Evolutionary conservation across 2,113 vertebrate species (phyloP).

Genomic region (Edolisoma coerulescens): DNA sequence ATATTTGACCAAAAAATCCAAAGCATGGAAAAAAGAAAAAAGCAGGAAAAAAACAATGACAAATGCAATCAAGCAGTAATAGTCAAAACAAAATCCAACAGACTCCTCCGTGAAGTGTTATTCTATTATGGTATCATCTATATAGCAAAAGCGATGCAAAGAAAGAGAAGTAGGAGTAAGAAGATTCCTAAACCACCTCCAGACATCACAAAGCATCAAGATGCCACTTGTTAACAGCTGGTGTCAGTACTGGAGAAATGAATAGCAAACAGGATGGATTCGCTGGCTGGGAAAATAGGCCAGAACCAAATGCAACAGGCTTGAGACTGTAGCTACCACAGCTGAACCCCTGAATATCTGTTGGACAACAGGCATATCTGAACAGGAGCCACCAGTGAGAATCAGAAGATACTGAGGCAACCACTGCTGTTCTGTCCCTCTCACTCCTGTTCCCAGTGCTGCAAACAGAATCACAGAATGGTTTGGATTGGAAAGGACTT

Average conservation of each 20-base stretch:
- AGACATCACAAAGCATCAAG: background rate
- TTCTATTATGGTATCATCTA: background rate
- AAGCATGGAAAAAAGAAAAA: background rate
- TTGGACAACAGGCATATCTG: background rate
- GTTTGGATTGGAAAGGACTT: background rate
- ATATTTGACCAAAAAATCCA: background rate
- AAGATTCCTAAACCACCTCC: background rate
- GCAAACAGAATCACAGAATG: background rate
- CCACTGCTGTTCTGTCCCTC: background rate
- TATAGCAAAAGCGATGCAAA: background rate
- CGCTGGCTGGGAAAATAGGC: accelerated
- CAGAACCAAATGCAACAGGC: background rate
- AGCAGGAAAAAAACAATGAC: background rate
- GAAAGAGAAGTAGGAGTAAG: background rate
- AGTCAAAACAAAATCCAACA: background rate
- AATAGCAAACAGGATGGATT: background rate
- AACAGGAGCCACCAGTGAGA: background rate
- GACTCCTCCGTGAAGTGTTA: background rate
- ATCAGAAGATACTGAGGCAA: background rate
- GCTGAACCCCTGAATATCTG: background rate
- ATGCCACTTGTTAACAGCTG: background rate
- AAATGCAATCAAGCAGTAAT: background rate
- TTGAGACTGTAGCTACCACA: background rate
- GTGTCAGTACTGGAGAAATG: background rate
- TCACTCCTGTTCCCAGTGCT: background rate